Evolutionary conservation across 2,888 invertebrate genomes (phyloP).

Genomic region (Drosophila robusta): DNA sequence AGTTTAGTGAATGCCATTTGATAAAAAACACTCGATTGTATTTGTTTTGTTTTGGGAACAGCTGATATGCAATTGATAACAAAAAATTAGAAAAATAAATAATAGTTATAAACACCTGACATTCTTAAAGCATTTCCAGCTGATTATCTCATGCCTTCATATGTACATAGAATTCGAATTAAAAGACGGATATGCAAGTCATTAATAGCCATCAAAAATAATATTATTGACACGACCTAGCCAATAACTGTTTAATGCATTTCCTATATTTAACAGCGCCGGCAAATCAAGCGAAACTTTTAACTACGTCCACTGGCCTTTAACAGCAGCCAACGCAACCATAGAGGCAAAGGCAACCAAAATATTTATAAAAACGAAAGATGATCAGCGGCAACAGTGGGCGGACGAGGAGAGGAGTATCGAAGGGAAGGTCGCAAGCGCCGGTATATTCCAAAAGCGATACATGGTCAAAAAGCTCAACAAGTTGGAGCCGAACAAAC

Average conservation of each 20-base stretch:
- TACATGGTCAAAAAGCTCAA: constrained; percentile 54
- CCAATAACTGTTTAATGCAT: constrained; percentile 46
- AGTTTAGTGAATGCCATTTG: constrained; percentile 24
- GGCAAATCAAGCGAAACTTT: constrained; percentile 7
- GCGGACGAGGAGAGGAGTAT: neutral
- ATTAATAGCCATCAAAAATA: constrained; percentile 47
- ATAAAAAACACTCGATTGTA: constrained; percentile 11
- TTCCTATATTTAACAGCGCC: constrained; percentile 27
- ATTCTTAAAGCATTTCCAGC: constrained; percentile 17
- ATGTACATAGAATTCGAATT: constrained; percentile 24
- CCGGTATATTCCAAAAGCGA: constrained; percentile 34
- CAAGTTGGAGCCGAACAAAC: constrained; percentile 54
- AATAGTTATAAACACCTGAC: constrained; percentile 2
- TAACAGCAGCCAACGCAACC: constrained; percentile 6
- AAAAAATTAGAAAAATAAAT: neutral
- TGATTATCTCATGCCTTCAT: constrained; percentile 44
- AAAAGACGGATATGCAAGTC: constrained; percentile 60
- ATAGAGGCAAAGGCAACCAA: constrained; percentile 32
- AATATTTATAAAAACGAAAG: constrained; percentile 24
- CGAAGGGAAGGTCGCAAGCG: constrained; percentile 40
- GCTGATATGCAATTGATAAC: constrained; percentile 27
- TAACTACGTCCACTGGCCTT: constrained; percentile 32
- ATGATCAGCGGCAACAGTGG: constrained; percentile 1
- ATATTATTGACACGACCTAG: constrained; percentile 46
- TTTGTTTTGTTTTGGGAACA: constrained; percentile 16